Base-by-base conservation (phyloP, 2,888 invertebrate genomes). In the Eledona agricola region DNA sequence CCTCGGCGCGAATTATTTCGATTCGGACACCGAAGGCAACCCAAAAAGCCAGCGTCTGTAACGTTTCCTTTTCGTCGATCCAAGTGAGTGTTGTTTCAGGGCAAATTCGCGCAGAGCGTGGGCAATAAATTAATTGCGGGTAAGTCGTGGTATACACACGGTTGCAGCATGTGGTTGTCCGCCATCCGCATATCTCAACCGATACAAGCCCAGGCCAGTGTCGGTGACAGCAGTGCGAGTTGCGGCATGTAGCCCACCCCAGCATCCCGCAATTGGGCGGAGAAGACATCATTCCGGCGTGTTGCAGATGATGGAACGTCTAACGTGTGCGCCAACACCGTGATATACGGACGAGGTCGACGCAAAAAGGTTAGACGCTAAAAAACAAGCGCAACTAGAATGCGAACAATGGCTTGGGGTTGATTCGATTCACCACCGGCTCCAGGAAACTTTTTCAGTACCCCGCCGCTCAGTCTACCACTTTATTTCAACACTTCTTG, bases 181-280 rank as follows among this genome's bases (percentile, higher is more conserved):
- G 51, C 51, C 16, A 51, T 45, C 43, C 50, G 64, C 65, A 69
- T 69, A 67, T 67, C 66, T 69, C 67, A 67, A 58, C 60, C 62
- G 60, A 63, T 65, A 69, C 67, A 67, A 65, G 66, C 64, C 34
- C 51, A 46, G 59, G 60, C 66, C 65, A 66, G 66, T 69, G 69
- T 59, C 56, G 58, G 59, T 69, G 69, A 69, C 69, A 69, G 66
- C 61, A 62, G 63, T 42, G 60, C 59, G 62, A 64, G 63, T 58
- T 66, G 66, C 60, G 67, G 69, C 67, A 58, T 67, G 67, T 67
- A 56, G 60, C 64, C 59, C 66, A 64, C 63, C 62, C 62, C 47
- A 51, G 55, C 64, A 60, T 59, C 62, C 63, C 60, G 59, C 63
- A 59, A 53, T 46, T 55, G 64, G 67, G 67, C 63, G 65, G 64